Conservation (phyloP, 2,113 vertebrate species). For the Calidris pugnax region DNA sequence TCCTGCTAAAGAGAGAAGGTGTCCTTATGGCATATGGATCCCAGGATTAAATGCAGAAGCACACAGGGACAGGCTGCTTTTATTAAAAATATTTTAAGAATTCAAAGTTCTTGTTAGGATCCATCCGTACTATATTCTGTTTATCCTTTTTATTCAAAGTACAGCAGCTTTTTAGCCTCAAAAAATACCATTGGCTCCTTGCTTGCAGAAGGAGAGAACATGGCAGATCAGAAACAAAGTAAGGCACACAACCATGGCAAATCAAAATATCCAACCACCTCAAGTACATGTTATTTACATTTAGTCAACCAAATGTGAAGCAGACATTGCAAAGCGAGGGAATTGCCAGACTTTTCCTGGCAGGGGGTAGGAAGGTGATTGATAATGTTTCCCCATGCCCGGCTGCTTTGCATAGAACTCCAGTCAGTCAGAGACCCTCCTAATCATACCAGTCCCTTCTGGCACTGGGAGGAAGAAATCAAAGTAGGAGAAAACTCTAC, state of each 20-base stretch:
- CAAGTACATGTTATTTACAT: background rate
- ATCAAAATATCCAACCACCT: conserved; percentile 3
- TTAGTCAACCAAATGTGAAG: conserved; percentile 18
- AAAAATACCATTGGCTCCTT: background rate
- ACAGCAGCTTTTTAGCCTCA: background rate
- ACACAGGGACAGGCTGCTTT: background rate
- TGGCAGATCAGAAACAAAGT: background rate
- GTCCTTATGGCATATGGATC: background rate
- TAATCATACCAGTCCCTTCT: background rate
- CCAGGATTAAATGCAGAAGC: background rate
- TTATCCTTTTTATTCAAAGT: background rate
- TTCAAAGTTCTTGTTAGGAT: background rate
- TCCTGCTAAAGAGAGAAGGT: background rate
- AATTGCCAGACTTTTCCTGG: background rate
- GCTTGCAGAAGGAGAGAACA: background rate
- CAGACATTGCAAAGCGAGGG: background rate
- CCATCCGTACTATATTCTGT: background rate
- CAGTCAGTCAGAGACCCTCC: background rate
- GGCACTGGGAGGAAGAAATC: background rate
- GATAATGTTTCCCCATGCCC: background rate
- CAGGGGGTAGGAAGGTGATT: conserved; percentile 8
- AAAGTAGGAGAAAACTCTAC: background rate
- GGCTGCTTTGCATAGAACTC: background rate
- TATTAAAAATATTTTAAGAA: background rate
- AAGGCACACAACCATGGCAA: background rate